These are phyloP conservation scores for Mesorhabditis sp. DNA, from an alignment of 2,888 invertebrate genomes.

Conservation along the genomic window DNA sequence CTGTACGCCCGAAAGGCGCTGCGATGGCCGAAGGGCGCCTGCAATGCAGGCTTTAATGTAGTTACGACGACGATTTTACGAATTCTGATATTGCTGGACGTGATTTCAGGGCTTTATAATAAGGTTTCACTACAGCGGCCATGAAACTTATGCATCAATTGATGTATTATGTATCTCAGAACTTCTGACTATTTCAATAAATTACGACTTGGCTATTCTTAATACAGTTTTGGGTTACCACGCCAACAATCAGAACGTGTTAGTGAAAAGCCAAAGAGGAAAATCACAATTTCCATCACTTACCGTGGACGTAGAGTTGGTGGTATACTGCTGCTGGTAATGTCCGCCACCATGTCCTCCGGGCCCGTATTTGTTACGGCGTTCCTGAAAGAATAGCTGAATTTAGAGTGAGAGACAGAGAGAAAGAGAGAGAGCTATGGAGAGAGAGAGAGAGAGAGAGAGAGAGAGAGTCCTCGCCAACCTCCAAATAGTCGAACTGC, in stretches of 20 bases:
- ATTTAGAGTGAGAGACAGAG: not conserved
- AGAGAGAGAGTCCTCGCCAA: not conserved
- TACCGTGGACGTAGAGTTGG: not conserved
- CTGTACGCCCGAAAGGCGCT: not conserved
- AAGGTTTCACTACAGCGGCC: no score
- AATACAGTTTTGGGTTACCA: no score
- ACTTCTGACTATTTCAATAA: no score
- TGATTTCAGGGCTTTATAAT: not conserved
- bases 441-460: not conserved
- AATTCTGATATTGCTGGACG: not conserved
- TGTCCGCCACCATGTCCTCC: not conserved
- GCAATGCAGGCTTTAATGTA: not conserved
- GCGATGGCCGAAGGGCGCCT: not conserved
- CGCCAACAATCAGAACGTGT: no score
- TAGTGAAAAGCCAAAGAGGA: no score
- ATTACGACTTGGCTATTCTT: no score
- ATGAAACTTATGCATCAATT: no score
- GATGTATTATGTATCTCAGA: no score
- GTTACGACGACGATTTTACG: not conserved
- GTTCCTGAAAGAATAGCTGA: not conserved
- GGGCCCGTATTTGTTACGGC: not conserved
- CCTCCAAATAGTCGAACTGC: slow-evolving; percentile 31
- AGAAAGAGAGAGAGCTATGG: not conserved
- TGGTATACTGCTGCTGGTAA: not conserved
- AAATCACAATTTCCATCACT: not conserved